Percentiles rank a stretch among this genome's conserved stretches.
Evolutionary conservation across 2,113 vertebrate species (phyloP).

Genomic region (Pagrus major): DNA sequence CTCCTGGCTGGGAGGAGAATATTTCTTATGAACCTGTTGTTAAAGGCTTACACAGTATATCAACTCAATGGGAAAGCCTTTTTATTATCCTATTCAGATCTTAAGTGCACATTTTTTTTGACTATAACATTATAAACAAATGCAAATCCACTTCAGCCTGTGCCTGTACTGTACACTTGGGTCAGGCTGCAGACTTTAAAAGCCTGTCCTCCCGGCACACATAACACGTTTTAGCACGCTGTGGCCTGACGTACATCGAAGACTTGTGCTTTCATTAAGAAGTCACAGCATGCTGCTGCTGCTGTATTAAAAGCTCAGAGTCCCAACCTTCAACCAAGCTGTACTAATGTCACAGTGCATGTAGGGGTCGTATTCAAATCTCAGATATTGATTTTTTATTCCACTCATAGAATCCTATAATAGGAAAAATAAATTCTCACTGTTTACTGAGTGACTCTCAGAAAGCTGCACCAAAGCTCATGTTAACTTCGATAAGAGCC

Average conservation of each 20-base stretch:
- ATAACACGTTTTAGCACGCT: not conserved
- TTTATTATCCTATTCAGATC: conserved; percentile 35
- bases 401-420: not conserved
- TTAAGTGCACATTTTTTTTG: conserved; percentile 1
- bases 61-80: conserved; percentile 10
- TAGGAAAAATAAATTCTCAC: not conserved
- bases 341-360: conserved; percentile 6
- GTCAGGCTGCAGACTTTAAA: not conserved
- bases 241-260: conserved; percentile 5
- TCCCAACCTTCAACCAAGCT: not conserved
- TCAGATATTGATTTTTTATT: not conserved
- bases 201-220: not conserved
- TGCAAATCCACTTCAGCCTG: not conserved
- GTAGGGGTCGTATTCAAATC: not conserved
- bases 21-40: conserved; percentile 28
- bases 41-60: not conserved
- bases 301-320: conserved; percentile 21
- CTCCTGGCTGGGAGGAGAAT: conserved; percentile 8
- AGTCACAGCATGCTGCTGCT: conserved; percentile 33
- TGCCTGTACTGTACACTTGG: not conserved
- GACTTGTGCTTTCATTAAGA: conserved; percentile 39
- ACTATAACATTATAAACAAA: not conserved
- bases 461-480: not conserved
- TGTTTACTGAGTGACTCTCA: not conserved
- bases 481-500: not conserved